Base-by-base conservation (phyloP, 1,140 invertebrate genomes). In the Tetramorium simillimum region DNA sequence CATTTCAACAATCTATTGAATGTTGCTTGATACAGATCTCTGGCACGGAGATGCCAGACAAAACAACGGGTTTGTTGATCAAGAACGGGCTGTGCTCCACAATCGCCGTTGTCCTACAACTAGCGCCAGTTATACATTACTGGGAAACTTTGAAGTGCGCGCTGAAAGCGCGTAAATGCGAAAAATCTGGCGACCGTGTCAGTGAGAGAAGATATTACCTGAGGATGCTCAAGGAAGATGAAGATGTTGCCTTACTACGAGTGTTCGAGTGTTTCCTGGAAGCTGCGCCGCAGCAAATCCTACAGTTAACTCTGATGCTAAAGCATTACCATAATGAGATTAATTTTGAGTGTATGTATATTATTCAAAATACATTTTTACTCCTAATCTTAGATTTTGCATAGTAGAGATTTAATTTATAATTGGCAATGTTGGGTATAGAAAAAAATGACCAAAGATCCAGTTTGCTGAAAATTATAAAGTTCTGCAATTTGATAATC, bases 181-280 rank as follows among this genome's bases (percentile, higher is more conserved):
- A 95, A 69, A 95, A 94, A 87, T 87, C 94, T 28, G 92, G 94
- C 21, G 94, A 96, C 86, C 92, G 91, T 75, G 82, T 84, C 28
- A 93, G 93, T 2, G 96, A 97, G 90, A 94, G 95, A 28, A 94
- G 95, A 88, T 98, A 97, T 95, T 98, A 97, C 89, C 95, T 96
- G 43, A 95, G 97, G 77, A 98, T 98, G 97, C 94, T 98, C 16
- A 97, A 97, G 89, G 98, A 98, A 94, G 98, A 98, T 94, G 97
- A 97, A 33, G 98, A 98, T 95, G 97, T 98, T 2, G 97, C 97
- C 14, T 95, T 99, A 81, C 95, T 99, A 73, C 95, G 98, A 91
- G 97, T 99, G 70, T 97, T 99, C 93, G 98, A 99, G 95, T 98
- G 97, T 93, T 99, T 98, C 94, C 96, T 99, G 85, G 98, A 99